Conservation (phyloP, 2,797 vertebrate species). For the Phalloptychus januarius region DNA sequence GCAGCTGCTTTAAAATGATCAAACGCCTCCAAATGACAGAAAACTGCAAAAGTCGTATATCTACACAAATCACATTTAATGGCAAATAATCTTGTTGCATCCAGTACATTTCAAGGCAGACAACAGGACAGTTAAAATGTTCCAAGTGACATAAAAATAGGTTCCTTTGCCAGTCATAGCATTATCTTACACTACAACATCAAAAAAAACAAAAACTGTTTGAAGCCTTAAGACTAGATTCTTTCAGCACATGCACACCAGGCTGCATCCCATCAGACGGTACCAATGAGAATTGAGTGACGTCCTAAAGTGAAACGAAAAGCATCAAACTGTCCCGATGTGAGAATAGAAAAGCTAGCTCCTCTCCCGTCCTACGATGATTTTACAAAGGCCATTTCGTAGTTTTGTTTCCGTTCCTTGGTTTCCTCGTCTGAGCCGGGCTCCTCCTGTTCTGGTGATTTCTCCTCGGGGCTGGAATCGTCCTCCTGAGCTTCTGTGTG, state of each 20-base stretch:
- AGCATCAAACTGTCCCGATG: conserved; percentile 52
- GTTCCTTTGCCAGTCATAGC: conserved; percentile 3
- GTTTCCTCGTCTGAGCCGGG: conserved; percentile 57
- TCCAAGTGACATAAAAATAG: conserved; percentile 34
- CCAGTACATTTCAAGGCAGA: conserved; percentile 9
- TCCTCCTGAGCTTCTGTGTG: conserved; percentile 75
- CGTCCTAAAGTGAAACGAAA: conserved; percentile 32
- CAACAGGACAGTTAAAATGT: conserved; percentile 37
- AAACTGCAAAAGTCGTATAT: conserved; percentile 35
- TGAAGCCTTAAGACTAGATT: background rate
- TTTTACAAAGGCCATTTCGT: conserved; percentile 92
- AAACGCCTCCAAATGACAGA: background rate
- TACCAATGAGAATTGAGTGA: background rate
- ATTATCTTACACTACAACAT: background rate
- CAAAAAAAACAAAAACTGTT: background rate
- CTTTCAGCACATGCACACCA: conserved; percentile 1
- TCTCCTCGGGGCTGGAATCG: conserved; percentile 40
- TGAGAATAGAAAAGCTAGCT: conserved; percentile 48
- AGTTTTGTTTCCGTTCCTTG: conserved; percentile 81
- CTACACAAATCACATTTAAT: conserved; percentile 22
- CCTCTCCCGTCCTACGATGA: conserved; percentile 64
- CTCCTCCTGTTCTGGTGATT: conserved; percentile 37
- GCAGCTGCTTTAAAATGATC: conserved; percentile 8
- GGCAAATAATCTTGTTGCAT: conserved; percentile 16
- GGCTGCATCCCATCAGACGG: background rate